Percentiles rank a stretch among this genome's conserved stretches.
Conservation (phyloP, 1,140 invertebrate genomes). For the Drosophila littoralis region DNA sequence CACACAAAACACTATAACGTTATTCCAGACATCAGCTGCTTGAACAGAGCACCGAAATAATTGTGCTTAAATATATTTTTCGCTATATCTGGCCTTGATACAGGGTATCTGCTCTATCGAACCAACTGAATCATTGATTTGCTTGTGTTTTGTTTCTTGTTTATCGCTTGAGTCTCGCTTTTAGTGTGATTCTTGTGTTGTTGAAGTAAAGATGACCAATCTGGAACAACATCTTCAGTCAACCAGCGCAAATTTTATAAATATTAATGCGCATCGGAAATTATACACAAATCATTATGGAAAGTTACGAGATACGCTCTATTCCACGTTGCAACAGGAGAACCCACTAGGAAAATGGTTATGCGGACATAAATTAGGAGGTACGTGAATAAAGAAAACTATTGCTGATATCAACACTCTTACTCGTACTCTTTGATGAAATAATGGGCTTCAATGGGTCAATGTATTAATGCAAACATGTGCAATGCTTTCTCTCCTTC, state of each 20-base stretch:
- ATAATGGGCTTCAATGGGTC: too few species aligned
- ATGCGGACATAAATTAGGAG: slow-evolving; percentile 49
- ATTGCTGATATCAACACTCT: background rate
- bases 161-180: background rate
- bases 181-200: background rate
- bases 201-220: background rate
- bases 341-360: slow-evolving; percentile 31
- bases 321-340: slow-evolving; percentile 10
- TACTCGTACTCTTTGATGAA: too few species aligned
- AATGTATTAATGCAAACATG: too few species aligned
- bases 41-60: too few species aligned
- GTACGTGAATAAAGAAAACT: slow-evolving; percentile 24
- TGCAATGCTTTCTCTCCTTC: too few species aligned
- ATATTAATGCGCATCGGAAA: background rate
- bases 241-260: background rate
- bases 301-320: slow-evolving; percentile 23
- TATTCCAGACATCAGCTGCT: too few species aligned
- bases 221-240: slow-evolving; percentile 3
- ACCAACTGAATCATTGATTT: background rate
- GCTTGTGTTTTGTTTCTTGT: slow-evolving; percentile 10
- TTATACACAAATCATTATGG: slow-evolving; percentile 5
- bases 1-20: too few species aligned
- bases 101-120: too few species aligned
- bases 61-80: too few species aligned
- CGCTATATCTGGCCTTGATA: too few species aligned